phyloP scores from a whole-genome alignment of 2,888 invertebrate genomes.

The Hemaris fuciformis region DNA sequence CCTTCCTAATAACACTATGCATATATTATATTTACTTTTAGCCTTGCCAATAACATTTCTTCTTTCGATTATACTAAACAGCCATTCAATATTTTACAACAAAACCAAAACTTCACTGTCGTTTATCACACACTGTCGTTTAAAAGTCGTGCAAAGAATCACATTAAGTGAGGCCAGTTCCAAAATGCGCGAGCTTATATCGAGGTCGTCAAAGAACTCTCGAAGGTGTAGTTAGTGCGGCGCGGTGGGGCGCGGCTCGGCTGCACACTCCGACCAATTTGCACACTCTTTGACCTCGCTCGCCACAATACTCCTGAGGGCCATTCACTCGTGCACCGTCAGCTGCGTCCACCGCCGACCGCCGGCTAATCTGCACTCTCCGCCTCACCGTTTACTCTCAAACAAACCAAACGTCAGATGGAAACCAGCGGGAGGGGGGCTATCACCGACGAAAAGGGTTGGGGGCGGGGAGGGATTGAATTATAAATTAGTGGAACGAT shows the following conservation, averaged over 20 bases:
- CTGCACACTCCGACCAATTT: background rate
- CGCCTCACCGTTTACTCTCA: background rate
- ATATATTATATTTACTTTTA: too few relatives aligned
- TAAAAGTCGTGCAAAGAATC: background rate
- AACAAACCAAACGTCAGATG: slow-evolving; percentile 1
- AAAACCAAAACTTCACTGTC: too few relatives aligned
- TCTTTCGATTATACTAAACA: too few relatives aligned
- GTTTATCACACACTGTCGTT: background rate
- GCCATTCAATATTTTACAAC: too few relatives aligned
- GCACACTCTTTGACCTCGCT: background rate
- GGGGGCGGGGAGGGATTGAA: slow-evolving; percentile 15
- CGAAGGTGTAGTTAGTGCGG: background rate
- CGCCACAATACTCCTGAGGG: background rate
- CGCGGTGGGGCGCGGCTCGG: too few relatives aligned
- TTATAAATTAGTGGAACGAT: slow-evolving; percentile 27
- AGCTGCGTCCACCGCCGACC: background rate
- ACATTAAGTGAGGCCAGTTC: background rate
- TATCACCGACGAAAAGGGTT: background rate
- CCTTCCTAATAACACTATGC: too few relatives aligned
- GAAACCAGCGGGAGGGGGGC: background rate
- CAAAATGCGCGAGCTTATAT: background rate
- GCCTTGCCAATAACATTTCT: too few relatives aligned
- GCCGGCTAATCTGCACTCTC: background rate
- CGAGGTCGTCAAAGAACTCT: background rate
- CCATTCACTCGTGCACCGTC: background rate